Percentiles rank a stretch among this genome's conserved stretches.
Conservation (phyloP, 1,140 invertebrate genomes). For the Drosophila oshimai region DNA sequence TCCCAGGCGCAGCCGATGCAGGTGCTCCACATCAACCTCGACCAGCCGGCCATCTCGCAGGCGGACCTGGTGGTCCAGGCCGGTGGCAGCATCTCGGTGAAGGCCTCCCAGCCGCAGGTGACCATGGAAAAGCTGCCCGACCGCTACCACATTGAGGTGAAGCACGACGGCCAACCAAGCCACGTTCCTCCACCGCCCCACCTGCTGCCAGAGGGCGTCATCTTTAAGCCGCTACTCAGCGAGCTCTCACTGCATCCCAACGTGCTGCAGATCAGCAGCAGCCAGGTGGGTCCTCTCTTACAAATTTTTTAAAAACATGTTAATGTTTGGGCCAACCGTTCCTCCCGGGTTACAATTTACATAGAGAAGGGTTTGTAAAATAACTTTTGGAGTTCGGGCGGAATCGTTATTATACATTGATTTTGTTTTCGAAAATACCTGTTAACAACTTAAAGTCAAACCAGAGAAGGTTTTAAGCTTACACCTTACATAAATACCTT, state of each 20-base stretch:
- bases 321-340: no score
- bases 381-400: no score
- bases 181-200: conserved; percentile 58
- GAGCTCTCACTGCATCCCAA: conserved; percentile 71
- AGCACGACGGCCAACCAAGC: conserved; percentile 55
- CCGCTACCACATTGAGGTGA: conserved; percentile 77
- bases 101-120: conserved; percentile 71
- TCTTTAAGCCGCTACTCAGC: conserved; percentile 65
- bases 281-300: conserved; percentile 43
- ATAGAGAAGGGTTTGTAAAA: no score
- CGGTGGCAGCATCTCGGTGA: conserved; percentile 43
- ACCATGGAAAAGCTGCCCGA: conserved; percentile 80
- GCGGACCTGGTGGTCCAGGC: conserved; percentile 59
- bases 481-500: no score
- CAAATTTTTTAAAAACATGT: no score
- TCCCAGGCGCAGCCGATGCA: conserved; percentile 58
- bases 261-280: conserved; percentile 76
- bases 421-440: no score
- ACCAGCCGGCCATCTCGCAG: conserved; percentile 76
- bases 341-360: no score
- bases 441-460: no score
- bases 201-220: conserved; percentile 64
- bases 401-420: no score
- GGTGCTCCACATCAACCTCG: conserved; percentile 77
- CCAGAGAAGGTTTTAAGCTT: no score